phyloP scores from a whole-genome alignment of 2,888 invertebrate genomes.

The Caenorhabditis sp. region DNA sequence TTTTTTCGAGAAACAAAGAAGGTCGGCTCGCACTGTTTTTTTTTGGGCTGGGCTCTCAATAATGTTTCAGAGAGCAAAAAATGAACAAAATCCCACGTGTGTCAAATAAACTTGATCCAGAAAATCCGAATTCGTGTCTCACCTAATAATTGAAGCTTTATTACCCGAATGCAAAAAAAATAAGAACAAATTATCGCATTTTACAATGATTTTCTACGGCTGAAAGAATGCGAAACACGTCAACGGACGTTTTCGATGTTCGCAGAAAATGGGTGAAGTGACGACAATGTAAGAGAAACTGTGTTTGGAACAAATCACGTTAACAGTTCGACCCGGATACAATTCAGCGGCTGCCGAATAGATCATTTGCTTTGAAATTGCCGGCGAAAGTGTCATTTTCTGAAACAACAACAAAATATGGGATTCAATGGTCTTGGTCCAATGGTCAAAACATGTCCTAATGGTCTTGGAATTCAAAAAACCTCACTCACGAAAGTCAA shows the following conservation, averaged over 20 bases:
- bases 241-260: slow-evolving; percentile 47
- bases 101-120: no score
- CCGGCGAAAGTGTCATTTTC: slow-evolving; percentile 49
- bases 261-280: slow-evolving; percentile 54
- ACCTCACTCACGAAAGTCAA: no score
- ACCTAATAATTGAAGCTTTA: background rate
- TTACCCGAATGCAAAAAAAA: slow-evolving; percentile 9
- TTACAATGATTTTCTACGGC: slow-evolving; percentile 14
- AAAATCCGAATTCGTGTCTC: no score
- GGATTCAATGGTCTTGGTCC: background rate
- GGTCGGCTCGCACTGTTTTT: no score
- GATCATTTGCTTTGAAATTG: slow-evolving; percentile 53
- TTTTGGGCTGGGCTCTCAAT: no score
- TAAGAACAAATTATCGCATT: slow-evolving; percentile 2
- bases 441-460: no score
- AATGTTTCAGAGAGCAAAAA: no score
- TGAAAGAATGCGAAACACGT: slow-evolving; percentile 52
- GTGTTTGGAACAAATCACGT: slow-evolving; percentile 48
- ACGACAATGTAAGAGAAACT: slow-evolving; percentile 57
- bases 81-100: no score
- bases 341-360: slow-evolving; percentile 45
- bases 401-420: slow-evolving; percentile 10
- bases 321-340: slow-evolving; percentile 34
- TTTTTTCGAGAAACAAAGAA: no score
- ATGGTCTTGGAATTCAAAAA: no score